These are phyloP conservation scores for Leistus spinibarbis DNA, from an alignment of 2,888 invertebrate genomes.

Conservation along the genomic window DNA sequence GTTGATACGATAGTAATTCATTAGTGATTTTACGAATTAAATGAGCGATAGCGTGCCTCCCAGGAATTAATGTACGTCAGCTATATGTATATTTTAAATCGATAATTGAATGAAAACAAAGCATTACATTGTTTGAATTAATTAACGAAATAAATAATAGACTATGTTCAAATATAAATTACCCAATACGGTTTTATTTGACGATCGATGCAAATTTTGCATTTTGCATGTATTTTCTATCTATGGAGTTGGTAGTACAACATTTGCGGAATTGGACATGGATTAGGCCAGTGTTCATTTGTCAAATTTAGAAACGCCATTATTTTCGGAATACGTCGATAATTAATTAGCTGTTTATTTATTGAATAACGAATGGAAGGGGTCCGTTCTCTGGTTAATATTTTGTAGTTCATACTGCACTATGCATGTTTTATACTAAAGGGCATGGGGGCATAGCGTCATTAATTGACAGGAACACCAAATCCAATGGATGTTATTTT, in stretches of 20 bases:
- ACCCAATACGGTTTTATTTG: not conserved
- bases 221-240: not conserved
- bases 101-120: constrained; percentile 38
- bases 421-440: too few relatives aligned
- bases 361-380: not conserved
- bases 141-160: constrained; percentile 38
- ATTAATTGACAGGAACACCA: too few relatives aligned
- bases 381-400: not conserved
- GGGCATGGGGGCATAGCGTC: too few relatives aligned
- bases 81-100: constrained; percentile 32
- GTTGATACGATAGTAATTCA: constrained; percentile 6
- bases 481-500: too few relatives aligned
- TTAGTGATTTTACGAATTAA: constrained; percentile 13
- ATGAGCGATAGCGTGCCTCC: constrained; percentile 23
- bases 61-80: constrained; percentile 13
- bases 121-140: constrained; percentile 38
- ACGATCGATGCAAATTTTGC: not conserved
- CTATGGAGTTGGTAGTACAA: not conserved
- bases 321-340: not conserved
- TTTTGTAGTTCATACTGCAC: not conserved
- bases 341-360: not conserved
- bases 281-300: not conserved
- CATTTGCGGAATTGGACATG: not conserved
- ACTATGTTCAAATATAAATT: constrained; percentile 32
- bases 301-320: not conserved